These are phyloP conservation scores for Siniperca chuatsi DNA, from an alignment of 2,113 vertebrate genomes.

Conservation along the genomic window DNA sequence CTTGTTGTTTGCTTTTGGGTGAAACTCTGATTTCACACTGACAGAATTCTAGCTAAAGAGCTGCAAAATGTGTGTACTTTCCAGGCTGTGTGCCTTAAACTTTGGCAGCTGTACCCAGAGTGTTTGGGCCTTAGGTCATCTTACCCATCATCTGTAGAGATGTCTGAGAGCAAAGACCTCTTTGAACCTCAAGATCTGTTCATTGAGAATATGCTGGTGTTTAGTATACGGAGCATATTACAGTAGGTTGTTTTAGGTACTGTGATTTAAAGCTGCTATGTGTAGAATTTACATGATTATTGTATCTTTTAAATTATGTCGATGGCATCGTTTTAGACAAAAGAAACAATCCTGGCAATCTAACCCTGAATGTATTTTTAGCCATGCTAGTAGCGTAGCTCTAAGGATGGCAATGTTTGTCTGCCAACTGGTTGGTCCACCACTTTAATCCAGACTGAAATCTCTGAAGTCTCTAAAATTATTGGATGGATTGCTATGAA, in stretches of 20 bases:
- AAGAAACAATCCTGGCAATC: not conserved
- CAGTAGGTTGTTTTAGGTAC: not conserved
- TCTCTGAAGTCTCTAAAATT: not conserved
- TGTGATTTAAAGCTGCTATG: not conserved
- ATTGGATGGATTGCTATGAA: not conserved
- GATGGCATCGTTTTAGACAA: not conserved
- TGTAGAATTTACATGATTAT: not conserved
- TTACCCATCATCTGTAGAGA: conserved; percentile 11
- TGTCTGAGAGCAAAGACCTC: not conserved
- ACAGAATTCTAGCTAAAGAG: not conserved
- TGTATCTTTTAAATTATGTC: not conserved
- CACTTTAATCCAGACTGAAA: not conserved
- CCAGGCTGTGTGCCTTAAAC: not conserved
- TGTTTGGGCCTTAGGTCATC: not conserved
- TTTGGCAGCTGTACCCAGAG: not conserved
- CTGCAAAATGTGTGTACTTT: not conserved
- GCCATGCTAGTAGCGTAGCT: not conserved
- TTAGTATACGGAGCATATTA: not conserved
- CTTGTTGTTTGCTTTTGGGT: not conserved
- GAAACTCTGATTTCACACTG: conserved; percentile 21
- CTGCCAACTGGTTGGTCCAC: too few relatives aligned
- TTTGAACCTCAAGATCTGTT: not conserved
- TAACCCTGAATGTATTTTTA: not conserved
- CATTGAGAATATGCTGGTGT: not conserved
- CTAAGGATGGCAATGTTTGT: not conserved